Base-by-base conservation (phyloP, 1,140 invertebrate species). In the Bombus cullumanus region DNA sequence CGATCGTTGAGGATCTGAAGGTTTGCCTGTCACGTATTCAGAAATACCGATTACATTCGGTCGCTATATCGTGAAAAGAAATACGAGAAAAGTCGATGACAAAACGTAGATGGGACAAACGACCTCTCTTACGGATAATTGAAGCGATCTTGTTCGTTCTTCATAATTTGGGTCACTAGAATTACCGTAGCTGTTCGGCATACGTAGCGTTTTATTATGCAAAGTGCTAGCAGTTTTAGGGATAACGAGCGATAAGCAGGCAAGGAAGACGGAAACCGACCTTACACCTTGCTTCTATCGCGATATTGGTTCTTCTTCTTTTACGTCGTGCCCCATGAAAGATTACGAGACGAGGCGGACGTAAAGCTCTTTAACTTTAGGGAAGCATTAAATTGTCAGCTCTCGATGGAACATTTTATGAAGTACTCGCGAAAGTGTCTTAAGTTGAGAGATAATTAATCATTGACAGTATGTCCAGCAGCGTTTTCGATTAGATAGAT, bases 211-310 rank as follows among this genome's bases (percentile, higher is more conserved):
- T 87, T 87, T 88, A 88, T 88, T 88, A 88, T 87, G 87, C 86
- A 88, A 88, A 88, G 72, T 59, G 43, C 31, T 41, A 69, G 71
- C 75, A 84, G 87, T 84, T 88, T 76, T 87, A 64, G 47, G 71
- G 76, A 88, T 88, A 88, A 88, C 86, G 87, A 87, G 81, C 86
- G 87, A 88, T 88, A 88, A 88, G 87, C 86, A 84, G 83, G 77
- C 43, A 64, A 87, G 47, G 71, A 72, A 71, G 81, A 69, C 41
- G 71, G 74, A 64, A 88, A 87, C 72, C 69, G 69, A 87, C 76
- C 59, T 83, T 77, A 64, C 86, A 74, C 78, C 79, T 88, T 53
- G 73, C 74, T 78, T 31, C 66, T 78, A 75, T 77, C 75, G 53
- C 59, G 62, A 87, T 87, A 88, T 88, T 59, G 69, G 76, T 84